Evolutionary conservation across 2,113 vertebrate species (phyloP).

Genomic region (Progne subis): DNA sequence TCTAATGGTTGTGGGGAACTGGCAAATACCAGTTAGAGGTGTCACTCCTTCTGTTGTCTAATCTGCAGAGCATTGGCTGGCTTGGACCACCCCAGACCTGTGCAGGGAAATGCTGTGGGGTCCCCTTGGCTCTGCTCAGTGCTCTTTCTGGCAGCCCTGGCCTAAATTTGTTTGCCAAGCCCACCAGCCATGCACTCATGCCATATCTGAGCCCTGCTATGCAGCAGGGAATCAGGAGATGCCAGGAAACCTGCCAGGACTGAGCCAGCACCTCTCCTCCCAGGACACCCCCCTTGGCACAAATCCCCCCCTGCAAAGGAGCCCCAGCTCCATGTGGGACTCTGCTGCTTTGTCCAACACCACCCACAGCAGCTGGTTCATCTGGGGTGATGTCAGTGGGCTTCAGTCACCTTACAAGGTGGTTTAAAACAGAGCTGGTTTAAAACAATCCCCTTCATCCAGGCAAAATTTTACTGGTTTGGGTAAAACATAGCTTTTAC

Average conservation of each 20-base stretch:
- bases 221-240: neutral
- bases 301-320: neutral
- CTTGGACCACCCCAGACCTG: neutral
- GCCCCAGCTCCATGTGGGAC: neutral
- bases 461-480: neutral
- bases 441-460: neutral
- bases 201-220: rapidly evolving
- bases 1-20: neutral
- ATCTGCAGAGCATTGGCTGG: rapidly evolving
- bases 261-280: neutral
- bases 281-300: neutral
- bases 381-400: neutral
- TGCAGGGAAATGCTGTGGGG: rapidly evolving
- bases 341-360: neutral
- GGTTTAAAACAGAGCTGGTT: neutral
- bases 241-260: neutral
- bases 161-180: rapidly evolving
- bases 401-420: too few species aligned
- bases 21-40: neutral
- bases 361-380: neutral
- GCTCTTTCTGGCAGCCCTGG: neutral
- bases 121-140: neutral
- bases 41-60: neutral
- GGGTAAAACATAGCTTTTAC: neutral
- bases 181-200: rapidly evolving